phyloP scores from a whole-genome alignment of 2,113 vertebrate genomes.

The Isichthys henryi region DNA sequence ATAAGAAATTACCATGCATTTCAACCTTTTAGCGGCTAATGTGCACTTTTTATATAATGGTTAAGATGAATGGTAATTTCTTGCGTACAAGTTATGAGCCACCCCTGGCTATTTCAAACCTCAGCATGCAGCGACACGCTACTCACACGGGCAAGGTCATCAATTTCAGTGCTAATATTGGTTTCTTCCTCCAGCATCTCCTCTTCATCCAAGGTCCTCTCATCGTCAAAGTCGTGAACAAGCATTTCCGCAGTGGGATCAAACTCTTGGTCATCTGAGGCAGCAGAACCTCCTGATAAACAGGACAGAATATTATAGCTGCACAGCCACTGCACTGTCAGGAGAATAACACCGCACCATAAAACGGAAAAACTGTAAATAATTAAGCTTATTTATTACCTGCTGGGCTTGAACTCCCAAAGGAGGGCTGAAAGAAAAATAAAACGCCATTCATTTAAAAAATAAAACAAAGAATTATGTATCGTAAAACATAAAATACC shows the following conservation, averaged over 20 bases:
- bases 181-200: slow-evolving; percentile 79
- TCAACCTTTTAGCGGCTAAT: no score
- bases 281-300: slow-evolving; percentile 68
- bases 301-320: neutral
- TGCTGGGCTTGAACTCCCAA: slow-evolving; percentile 75
- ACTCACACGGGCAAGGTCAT: slow-evolving; percentile 77
- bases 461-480: neutral
- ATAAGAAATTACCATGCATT: no score
- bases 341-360: neutral
- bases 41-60: no score
- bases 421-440: slow-evolving; percentile 60
- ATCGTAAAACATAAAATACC: neutral
- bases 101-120: neutral
- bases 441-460: slow-evolving; percentile 20
- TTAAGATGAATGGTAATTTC: no score
- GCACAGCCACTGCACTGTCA: neutral
- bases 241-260: slow-evolving; percentile 79
- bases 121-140: neutral
- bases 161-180: slow-evolving; percentile 76
- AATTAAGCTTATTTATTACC: neutral
- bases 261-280: slow-evolving; percentile 80
- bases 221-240: slow-evolving; percentile 79
- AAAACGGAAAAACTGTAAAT: neutral
- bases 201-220: slow-evolving; percentile 76
- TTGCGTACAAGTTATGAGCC: no score